Evolutionary conservation across 2,113 vertebrate species (phyloP).

Genomic region (Telmatochromis sp.): DNA sequence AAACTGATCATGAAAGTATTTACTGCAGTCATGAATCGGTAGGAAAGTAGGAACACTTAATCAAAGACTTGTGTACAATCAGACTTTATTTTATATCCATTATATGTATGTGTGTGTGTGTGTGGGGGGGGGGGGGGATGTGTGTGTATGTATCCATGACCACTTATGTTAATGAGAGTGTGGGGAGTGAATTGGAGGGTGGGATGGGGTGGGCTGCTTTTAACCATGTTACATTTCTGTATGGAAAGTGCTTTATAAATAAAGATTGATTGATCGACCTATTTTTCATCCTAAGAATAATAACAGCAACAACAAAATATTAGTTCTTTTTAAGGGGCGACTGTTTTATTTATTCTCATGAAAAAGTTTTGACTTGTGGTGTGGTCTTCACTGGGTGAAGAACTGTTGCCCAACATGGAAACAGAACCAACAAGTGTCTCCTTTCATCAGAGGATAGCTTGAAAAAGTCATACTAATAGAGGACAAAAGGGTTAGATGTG

Average conservation of each 20-base stretch:
- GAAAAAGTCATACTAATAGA: background rate
- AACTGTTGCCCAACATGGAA: background rate
- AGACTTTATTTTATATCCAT: background rate
- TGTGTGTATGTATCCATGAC: no score
- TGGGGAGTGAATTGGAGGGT: background rate
- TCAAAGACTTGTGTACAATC: no score
- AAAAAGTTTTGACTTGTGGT: background rate
- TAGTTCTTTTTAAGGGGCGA: background rate
- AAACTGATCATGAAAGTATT: background rate
- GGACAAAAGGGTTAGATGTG: background rate
- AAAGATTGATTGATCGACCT: background rate
- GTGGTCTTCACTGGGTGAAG: background rate
- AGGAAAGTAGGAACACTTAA: background rate
- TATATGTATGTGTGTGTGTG: no score
- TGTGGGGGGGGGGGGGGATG: rapidly evolving
- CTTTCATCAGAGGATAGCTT: background rate
- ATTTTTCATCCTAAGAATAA: background rate
- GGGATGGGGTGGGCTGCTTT: background rate
- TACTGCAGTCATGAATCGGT: background rate
- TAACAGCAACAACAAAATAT: background rate
- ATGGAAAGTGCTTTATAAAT: background rate
- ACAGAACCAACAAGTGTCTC: background rate
- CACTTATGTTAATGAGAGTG: background rate
- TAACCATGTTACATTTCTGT: background rate
- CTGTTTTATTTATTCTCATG: background rate